A percentile compares a stretch with the other conserved stretches of the same genome.
These are phyloP conservation scores for Scaptomyza flava DNA, from an alignment of 2,888 invertebrate species.

Conservation along the genomic window DNA sequence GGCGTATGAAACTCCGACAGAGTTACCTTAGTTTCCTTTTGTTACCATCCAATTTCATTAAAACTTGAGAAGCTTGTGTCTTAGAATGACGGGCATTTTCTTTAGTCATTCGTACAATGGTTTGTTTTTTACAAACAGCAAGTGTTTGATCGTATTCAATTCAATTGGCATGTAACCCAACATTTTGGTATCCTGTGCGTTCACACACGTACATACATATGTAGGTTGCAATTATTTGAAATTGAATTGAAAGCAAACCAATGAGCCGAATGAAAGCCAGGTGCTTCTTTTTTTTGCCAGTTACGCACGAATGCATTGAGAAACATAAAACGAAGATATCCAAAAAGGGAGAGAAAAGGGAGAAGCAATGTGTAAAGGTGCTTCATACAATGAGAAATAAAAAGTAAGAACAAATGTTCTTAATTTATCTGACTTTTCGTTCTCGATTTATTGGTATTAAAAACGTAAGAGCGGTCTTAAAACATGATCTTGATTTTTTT, in stretches of 20 bases:
- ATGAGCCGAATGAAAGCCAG: constrained; percentile 57
- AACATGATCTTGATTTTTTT: too few relatives aligned
- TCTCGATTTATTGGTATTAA: too few relatives aligned
- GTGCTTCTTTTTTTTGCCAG: constrained; percentile 25
- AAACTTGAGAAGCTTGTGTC: not conserved
- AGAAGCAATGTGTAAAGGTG: not conserved
- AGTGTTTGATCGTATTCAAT: not conserved
- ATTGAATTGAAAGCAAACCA: constrained; percentile 69
- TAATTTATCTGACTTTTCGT: too few relatives aligned
- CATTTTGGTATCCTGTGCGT: not conserved
- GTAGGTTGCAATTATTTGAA: constrained; percentile 63
- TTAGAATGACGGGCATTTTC: not conserved
- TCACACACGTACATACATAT: constrained; percentile 15
- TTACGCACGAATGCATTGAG: constrained; percentile 51
- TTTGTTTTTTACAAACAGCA: not conserved
- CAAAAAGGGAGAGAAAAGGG: too few relatives aligned
- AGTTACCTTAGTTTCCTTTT: not conserved
- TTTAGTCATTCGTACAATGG: too few relatives aligned
- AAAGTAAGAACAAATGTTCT: too few relatives aligned
- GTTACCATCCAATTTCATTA: not conserved
- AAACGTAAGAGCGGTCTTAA: too few relatives aligned
- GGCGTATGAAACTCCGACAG: not conserved
- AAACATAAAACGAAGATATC: not conserved
- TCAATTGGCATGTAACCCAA: constrained; percentile 20
- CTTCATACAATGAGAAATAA: constrained; percentile 13